A percentile compares a stretch with the other conserved stretches of the same genome.
phyloP scores from a whole-genome alignment of 2,113 vertebrate species.

The Notarius lentiginosus region DNA sequence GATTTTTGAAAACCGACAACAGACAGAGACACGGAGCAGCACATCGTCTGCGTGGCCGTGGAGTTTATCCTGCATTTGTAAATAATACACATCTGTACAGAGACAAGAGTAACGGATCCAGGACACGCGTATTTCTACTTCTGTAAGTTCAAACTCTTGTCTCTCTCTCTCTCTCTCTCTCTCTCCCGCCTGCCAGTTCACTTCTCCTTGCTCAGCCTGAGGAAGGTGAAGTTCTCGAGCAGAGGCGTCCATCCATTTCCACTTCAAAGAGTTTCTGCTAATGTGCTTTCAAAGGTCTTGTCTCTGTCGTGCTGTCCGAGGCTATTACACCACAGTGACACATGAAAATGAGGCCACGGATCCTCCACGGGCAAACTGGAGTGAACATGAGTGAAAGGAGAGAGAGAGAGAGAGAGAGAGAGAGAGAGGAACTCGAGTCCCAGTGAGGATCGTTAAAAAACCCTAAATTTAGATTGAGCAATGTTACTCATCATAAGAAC shows the following conservation, averaged over 20 bases:
- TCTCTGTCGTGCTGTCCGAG: constrained; percentile 18
- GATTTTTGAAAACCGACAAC: no score
- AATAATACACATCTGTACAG: background rate
- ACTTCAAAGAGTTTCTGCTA: constrained; percentile 13
- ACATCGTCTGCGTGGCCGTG: background rate
- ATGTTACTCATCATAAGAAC: background rate
- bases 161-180: background rate
- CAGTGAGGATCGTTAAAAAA: constrained; percentile 35
- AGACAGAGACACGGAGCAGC: background rate
- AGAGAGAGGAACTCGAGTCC: background rate
- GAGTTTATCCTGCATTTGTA: background rate
- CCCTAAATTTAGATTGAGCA: background rate
- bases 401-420: no score
- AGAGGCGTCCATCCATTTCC: background rate
- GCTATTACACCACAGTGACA: constrained; percentile 23
- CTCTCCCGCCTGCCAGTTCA: background rate
- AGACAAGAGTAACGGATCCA: background rate
- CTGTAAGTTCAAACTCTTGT: background rate
- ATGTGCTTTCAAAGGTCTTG: background rate
- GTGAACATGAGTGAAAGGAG: background rate
- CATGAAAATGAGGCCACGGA: constrained; percentile 27
- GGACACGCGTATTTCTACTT: background rate
- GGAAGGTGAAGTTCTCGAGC: background rate
- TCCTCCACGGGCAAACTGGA: background rate
- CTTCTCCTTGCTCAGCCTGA: background rate